Evolutionary conservation across 1,140 invertebrate genomes (phyloP).

Genomic region (Dufourea novaeangliae): DNA sequence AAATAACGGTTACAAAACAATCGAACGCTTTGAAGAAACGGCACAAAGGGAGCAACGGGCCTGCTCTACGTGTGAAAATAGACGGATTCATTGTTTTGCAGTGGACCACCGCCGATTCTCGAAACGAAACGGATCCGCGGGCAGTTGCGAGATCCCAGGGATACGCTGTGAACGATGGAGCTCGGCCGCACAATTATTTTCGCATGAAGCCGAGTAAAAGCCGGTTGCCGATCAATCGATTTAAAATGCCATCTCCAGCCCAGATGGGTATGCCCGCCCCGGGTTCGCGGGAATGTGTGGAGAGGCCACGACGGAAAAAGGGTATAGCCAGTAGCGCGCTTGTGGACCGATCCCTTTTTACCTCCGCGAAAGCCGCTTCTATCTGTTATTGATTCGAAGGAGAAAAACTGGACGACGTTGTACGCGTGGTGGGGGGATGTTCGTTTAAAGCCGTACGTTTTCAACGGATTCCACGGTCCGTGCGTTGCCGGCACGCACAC

Average conservation of each 20-base stretch:
- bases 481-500: not conserved
- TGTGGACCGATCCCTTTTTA: not conserved
- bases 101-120: too few relatives aligned
- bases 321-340: conserved; percentile 6
- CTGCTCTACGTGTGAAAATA: too few relatives aligned
- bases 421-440: conserved; percentile 38
- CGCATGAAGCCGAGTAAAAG: conserved; percentile 35
- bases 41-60: too few relatives aligned
- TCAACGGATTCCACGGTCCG: conserved; percentile 22
- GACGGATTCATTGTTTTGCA: too few relatives aligned
- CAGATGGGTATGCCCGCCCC: conserved; percentile 44
- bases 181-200: conserved; percentile 49
- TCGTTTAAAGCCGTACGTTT: conserved; percentile 27
- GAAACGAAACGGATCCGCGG: too few relatives aligned
- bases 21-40: too few relatives aligned
- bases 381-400: conserved; percentile 44
- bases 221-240: conserved; percentile 39
- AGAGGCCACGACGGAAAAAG: conserved; percentile 33
- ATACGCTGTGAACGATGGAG: too few relatives aligned
- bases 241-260: conserved; percentile 55
- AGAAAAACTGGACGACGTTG: conserved; percentile 46
- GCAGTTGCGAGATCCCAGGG: too few relatives aligned
- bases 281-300: conserved; percentile 16
- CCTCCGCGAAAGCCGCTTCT: conserved; percentile 18
- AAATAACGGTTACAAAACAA: too few relatives aligned